Conservation (phyloP, 1,140 invertebrate species). For the Periplaneta americana region DNA sequence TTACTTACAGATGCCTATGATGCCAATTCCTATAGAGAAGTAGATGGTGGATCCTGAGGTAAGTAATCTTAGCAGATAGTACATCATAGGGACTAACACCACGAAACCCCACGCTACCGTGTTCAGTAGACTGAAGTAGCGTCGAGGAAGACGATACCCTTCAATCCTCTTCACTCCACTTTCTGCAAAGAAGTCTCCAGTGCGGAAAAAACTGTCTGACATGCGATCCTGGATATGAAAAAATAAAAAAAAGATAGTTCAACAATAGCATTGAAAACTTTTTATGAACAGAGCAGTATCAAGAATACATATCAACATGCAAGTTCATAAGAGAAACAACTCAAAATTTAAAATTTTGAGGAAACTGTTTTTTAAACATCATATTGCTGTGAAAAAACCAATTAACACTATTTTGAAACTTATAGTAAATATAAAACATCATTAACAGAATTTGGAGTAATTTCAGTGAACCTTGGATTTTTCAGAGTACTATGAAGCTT, state of each 20-base stretch:
- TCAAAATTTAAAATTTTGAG: no score
- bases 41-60: slow-evolving; percentile 67
- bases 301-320: no score
- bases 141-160: slow-evolving; percentile 45
- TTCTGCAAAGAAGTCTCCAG: slow-evolving; percentile 74
- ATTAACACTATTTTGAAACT: no score
- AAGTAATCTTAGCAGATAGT: slow-evolving; percentile 60
- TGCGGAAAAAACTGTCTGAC: slow-evolving; percentile 72
- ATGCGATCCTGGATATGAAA: slow-evolving; percentile 61
- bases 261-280: no score
- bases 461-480: no score
- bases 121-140: slow-evolving; percentile 65
- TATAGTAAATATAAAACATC: no score
- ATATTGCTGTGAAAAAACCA: no score
- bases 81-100: slow-evolving; percentile 63
- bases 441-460: no score
- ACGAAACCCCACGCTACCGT: slow-evolving; percentile 61
- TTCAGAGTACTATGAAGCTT: no score
- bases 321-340: no score
- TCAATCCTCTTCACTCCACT: slow-evolving; percentile 61
- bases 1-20: slow-evolving; percentile 67
- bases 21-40: slow-evolving; percentile 56
- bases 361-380: no score
- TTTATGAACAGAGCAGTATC: no score
- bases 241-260: slow-evolving; percentile 26